These are phyloP conservation scores for Meloidogyne floridensis DNA, from an alignment of 1,140 invertebrate species.

Conservation along the genomic window DNA sequence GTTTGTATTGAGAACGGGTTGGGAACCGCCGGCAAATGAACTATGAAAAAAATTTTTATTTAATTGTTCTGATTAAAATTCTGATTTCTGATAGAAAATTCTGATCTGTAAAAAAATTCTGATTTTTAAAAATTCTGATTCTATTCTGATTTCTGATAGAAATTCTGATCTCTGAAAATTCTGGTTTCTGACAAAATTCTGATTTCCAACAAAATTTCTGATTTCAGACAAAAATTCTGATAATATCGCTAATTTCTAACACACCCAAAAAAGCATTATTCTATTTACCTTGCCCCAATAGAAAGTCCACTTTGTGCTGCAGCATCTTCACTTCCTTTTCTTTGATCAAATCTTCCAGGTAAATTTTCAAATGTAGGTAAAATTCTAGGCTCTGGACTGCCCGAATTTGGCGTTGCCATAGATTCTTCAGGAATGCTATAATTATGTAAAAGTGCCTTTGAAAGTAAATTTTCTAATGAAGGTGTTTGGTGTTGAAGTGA, in stretches of 20 bases:
- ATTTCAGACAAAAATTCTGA: not conserved
- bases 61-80: too few species aligned
- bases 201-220: too few species aligned
- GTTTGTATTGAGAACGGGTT: slow-evolving; percentile 37
- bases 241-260: not conserved
- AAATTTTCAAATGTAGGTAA: slow-evolving; percentile 26
- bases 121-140: too few species aligned
- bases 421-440: slow-evolving; percentile 48
- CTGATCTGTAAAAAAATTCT: too few species aligned
- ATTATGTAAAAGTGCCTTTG: slow-evolving; percentile 43
- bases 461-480: slow-evolving; percentile 61
- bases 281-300: slow-evolving; percentile 23
- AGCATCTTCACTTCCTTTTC: slow-evolving; percentile 25
- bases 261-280: too few species aligned
- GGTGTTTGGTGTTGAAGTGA: slow-evolving; percentile 60
- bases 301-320: slow-evolving; percentile 11
- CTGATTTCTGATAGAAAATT: too few species aligned
- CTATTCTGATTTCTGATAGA: too few species aligned
- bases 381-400: slow-evolving; percentile 23
- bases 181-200: too few species aligned
- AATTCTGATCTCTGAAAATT: too few species aligned
- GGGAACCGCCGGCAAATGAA: slow-evolving; percentile 42
- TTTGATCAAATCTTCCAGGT: slow-evolving; percentile 20
- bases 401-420: slow-evolving; percentile 26
- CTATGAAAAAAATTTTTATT: slow-evolving; percentile 18